These are phyloP conservation scores for Hedya salicella DNA, from an alignment of 2,888 invertebrate genomes.

Conservation along the genomic window DNA sequence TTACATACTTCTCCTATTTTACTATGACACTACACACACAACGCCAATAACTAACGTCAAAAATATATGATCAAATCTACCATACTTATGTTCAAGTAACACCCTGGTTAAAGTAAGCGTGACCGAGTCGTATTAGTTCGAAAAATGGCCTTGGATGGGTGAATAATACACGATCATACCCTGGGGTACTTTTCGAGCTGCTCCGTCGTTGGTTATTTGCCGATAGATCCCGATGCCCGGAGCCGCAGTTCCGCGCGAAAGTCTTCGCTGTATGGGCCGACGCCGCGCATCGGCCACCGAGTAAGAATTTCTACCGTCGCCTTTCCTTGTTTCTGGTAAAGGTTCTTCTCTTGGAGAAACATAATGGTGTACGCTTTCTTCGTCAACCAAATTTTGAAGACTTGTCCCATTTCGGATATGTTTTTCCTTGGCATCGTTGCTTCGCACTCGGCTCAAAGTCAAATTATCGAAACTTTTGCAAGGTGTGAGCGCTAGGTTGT, in stretches of 20 bases:
- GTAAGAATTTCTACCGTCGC: conserved; percentile 71
- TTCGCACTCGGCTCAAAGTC: conserved; percentile 63
- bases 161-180: conserved; percentile 54
- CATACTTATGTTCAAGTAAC: conserved; percentile 1
- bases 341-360: conserved; percentile 65
- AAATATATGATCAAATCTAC: conserved; percentile 4
- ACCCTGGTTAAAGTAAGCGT: conserved; percentile 17
- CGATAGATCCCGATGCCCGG: conserved; percentile 77
- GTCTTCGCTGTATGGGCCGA: conserved; percentile 62
- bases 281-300: conserved; percentile 70
- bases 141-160: conserved; percentile 2
- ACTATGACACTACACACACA: too few relatives aligned
- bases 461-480: conserved; percentile 82
- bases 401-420: conserved; percentile 68
- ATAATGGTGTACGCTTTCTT: conserved; percentile 71
- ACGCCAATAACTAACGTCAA: conserved; percentile 19
- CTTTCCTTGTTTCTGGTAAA: conserved; percentile 54
- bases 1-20: too few relatives aligned
- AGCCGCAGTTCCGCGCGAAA: conserved; percentile 63
- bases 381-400: conserved; percentile 74
- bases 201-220: conserved; percentile 69
- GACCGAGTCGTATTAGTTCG: conserved; percentile 13
- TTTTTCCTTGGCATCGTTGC: conserved; percentile 56
- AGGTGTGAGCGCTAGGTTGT: conserved; percentile 65
- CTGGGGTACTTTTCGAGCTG: conserved; percentile 55